Evolutionary conservation across 2,888 invertebrate genomes (phyloP).

Genomic region (Glaucopsyche alexis): DNA sequence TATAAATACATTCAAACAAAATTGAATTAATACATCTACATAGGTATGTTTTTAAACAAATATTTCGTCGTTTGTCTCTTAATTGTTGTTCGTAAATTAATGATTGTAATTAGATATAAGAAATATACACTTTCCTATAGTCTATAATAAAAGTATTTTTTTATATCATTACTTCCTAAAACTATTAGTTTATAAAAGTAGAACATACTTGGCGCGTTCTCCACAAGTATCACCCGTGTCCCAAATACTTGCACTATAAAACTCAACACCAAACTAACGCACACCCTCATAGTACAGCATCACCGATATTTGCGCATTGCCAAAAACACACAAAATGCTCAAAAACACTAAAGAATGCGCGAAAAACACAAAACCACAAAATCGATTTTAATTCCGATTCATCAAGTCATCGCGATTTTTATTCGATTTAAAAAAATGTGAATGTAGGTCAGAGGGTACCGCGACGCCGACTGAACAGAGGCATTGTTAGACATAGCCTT

Average conservation of each 20-base stretch:
- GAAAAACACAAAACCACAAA: slow-evolving; percentile 11
- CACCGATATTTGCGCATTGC: slow-evolving; percentile 48
- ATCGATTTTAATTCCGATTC: background rate
- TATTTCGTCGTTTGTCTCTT: too few relatives aligned
- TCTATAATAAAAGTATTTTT: too few relatives aligned
- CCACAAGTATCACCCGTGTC: slow-evolving; percentile 69
- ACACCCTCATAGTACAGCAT: slow-evolving; percentile 53
- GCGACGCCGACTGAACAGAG: slow-evolving; percentile 68
- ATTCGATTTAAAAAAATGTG: slow-evolving; percentile 7
- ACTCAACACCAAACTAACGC: slow-evolving; percentile 53
- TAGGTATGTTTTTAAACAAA: too few relatives aligned
- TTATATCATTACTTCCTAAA: background rate
- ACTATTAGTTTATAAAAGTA: slow-evolving; percentile 31
- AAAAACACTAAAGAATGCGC: slow-evolving; percentile 28
- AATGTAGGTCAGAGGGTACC: slow-evolving; percentile 65
- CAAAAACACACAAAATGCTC: slow-evolving; percentile 32
- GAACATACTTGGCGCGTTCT: slow-evolving; percentile 73
- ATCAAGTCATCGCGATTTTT: background rate
- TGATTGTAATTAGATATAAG: too few relatives aligned
- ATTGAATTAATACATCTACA: too few relatives aligned
- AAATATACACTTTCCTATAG: too few relatives aligned
- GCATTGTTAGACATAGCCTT: slow-evolving; percentile 71
- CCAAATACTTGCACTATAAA: slow-evolving; percentile 54
- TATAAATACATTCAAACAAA: too few relatives aligned
- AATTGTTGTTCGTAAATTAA: too few relatives aligned